Conservation (phyloP, 1,140 invertebrate species). For the Sitophilus oryzae region DNA sequence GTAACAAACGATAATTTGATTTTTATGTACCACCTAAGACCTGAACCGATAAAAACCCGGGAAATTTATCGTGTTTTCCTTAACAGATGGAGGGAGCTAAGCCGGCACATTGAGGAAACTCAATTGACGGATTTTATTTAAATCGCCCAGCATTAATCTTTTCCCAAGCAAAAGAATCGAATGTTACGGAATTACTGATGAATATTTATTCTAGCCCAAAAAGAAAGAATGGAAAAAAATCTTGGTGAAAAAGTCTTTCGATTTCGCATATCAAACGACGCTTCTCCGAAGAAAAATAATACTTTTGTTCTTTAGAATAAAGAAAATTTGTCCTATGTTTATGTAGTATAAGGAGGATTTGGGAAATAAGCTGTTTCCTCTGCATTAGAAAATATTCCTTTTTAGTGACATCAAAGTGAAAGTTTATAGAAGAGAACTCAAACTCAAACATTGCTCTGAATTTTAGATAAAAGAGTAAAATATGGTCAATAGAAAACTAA, state of each 20-base stretch:
- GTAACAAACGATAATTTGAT: constrained; percentile 16
- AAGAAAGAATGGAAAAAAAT: not conserved
- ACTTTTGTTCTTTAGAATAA: no score
- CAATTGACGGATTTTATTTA: constrained; percentile 13
- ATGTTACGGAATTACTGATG: not conserved
- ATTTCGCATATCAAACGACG: not conserved
- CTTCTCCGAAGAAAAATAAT: not conserved
- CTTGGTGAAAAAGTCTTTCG: not conserved
- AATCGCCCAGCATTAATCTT: constrained; percentile 14
- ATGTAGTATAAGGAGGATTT: no score
- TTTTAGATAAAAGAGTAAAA: no score
- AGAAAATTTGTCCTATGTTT: no score
- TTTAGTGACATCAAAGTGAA: no score
- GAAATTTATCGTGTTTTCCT: constrained; percentile 14
- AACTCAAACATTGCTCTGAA: no score
- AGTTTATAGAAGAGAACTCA: no score
- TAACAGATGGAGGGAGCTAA: constrained; percentile 1
- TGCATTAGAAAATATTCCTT: no score
- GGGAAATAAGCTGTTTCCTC: no score
- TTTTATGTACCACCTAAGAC: constrained; percentile 16
- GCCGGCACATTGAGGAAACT: not conserved
- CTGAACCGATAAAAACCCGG: constrained; percentile 7
- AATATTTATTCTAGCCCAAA: not conserved
- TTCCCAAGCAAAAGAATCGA: not conserved
- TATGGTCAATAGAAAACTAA: no score